phyloP scores from a whole-genome alignment of 1,140 invertebrate species.

The Cydia amplana region DNA sequence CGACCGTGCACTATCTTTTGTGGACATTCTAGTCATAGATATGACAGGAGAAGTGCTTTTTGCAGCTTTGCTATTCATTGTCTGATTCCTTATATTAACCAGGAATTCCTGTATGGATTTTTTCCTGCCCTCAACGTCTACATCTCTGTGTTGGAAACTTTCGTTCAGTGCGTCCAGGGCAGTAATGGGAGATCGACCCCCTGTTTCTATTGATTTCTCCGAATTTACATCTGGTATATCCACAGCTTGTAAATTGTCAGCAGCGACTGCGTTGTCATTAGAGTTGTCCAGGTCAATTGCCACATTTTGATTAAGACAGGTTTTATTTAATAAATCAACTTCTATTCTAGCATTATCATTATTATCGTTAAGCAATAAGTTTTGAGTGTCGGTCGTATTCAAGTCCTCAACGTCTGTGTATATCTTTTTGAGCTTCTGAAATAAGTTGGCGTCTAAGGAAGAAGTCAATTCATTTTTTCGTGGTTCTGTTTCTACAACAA shows the following conservation, averaged over 20 bases:
- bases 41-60: not conserved
- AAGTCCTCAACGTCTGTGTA: constrained; percentile 40
- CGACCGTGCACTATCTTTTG: not conserved
- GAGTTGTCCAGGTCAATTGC: not conserved
- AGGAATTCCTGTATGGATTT: constrained; percentile 50
- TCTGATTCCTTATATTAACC: constrained; percentile 34
- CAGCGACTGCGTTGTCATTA: not conserved
- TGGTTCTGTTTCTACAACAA: constrained; percentile 52
- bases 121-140: constrained; percentile 51
- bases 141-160: constrained; percentile 43
- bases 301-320: not conserved
- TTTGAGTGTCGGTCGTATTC: not conserved
- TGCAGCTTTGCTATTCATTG: constrained; percentile 16
- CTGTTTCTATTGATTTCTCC: constrained; percentile 52
- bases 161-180: constrained; percentile 46
- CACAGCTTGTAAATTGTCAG: not conserved
- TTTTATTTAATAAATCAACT: not conserved
- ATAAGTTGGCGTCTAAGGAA: constrained; percentile 41
- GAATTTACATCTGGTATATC: constrained; percentile 14
- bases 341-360: not conserved
- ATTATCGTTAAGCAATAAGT: constrained; percentile 1
- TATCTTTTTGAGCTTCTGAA: constrained; percentile 56
- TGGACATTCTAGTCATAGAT: constrained; percentile 9
- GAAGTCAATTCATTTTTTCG: constrained; percentile 42
- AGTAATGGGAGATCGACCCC: constrained; percentile 56